phyloP scores from a whole-genome alignment of 1,140 invertebrate genomes.

The Potamilus streckersoni region DNA sequence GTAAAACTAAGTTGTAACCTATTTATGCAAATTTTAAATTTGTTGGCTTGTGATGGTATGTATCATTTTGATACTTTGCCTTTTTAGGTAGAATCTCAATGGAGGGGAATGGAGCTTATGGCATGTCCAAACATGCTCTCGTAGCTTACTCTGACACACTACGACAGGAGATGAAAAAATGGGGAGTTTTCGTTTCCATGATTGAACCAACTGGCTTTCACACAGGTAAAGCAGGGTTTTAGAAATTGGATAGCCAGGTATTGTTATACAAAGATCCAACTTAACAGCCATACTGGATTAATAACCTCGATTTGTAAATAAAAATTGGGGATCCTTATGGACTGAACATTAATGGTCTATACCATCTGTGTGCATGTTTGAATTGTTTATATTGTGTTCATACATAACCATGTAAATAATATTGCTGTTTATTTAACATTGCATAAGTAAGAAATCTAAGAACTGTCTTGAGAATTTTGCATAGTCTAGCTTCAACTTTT shows the following conservation, averaged over 20 bases:
- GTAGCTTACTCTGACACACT: slow-evolving; percentile 85
- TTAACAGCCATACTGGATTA: background rate
- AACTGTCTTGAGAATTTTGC: no score
- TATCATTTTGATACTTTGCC: background rate
- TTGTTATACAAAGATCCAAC: no score
- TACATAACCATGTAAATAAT: no score
- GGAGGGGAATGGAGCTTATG: slow-evolving; percentile 76
- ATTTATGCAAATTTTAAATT: no score
- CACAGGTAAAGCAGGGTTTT: slow-evolving; percentile 64
- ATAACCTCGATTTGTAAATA: background rate
- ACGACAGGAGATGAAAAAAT: slow-evolving; percentile 83
- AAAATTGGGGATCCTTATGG: background rate
- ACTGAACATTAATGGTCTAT: background rate
- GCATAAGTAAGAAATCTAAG: no score
- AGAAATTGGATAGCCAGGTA: background rate
- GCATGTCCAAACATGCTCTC: slow-evolving; percentile 80
- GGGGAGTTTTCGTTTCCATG: slow-evolving; percentile 80
- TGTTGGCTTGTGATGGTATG: no score
- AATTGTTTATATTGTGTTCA: background rate
- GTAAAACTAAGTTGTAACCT: no score
- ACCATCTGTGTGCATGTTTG: background rate
- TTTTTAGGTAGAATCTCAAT: slow-evolving; percentile 68
- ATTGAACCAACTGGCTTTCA: slow-evolving; percentile 79
- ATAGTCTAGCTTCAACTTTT: no score
- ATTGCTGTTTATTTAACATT: no score